Evolutionary conservation across 2,888 invertebrate genomes (phyloP).

Genomic region (Lepetodrilus schrolli): DNA sequence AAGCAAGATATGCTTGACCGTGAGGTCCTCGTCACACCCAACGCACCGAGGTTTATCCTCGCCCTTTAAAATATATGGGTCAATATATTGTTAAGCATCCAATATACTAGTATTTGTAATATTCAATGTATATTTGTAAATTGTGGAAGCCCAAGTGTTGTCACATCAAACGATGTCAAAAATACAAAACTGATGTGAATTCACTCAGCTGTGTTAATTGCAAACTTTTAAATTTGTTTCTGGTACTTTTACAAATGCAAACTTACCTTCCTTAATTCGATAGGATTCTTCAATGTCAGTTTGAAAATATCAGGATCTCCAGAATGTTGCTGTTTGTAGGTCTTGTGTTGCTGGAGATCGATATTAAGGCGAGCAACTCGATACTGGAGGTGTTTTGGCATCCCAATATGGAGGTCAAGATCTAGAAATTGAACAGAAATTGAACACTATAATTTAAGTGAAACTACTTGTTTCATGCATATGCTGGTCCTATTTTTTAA

Average conservation of each 20-base stretch:
- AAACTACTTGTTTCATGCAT: background rate
- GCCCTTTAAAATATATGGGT: too few species aligned
- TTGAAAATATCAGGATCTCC: constrained; percentile 52
- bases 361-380: constrained; percentile 11
- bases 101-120: too few species aligned
- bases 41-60: too few species aligned
- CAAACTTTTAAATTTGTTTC: too few species aligned
- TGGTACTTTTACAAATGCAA: too few species aligned
- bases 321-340: too few species aligned
- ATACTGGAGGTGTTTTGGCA: constrained; percentile 45
- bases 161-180: background rate
- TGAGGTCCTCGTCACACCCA: too few species aligned
- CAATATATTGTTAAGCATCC: too few species aligned
- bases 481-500: background rate
- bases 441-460: background rate
- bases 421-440: constrained; percentile 41
- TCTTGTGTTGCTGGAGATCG: constrained; percentile 1
- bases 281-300: constrained; percentile 46
- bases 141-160: background rate
- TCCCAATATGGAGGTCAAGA: constrained; percentile 58
- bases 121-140: background rate
- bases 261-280: constrained; percentile 55
- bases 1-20: too few species aligned
- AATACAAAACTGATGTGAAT: too few species aligned
- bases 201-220: too few species aligned